These are phyloP conservation scores for Poecilus cupreus DNA, from an alignment of 2,888 invertebrate species.

Conservation along the genomic window DNA sequence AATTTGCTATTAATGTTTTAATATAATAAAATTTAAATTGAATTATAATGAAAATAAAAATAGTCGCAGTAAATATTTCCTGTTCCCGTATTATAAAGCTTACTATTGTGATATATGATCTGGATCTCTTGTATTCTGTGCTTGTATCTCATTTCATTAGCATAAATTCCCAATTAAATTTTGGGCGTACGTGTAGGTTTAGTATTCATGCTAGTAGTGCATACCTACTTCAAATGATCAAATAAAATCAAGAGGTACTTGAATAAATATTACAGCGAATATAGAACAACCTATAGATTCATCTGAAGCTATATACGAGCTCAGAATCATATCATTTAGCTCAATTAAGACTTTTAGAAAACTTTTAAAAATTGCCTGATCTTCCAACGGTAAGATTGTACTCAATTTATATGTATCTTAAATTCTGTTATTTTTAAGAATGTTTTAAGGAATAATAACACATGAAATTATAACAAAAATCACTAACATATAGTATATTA, in stretches of 20 bases:
- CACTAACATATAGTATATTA: too few relatives aligned
- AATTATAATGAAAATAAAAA: not conserved
- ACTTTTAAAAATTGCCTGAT: too few relatives aligned
- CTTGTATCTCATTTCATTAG: conserved; percentile 32
- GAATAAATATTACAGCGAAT: conserved; percentile 7
- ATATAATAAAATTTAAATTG: not conserved
- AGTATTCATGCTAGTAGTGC: conserved; percentile 34
- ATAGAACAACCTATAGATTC: not conserved
- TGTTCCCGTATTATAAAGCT: not conserved
- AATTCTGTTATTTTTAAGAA: too few relatives aligned
- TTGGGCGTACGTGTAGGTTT: conserved; percentile 17
- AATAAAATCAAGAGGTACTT: conserved; percentile 14
- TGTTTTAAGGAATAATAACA: too few relatives aligned
- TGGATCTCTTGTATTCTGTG: conserved; percentile 17
- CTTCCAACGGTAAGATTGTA: too few relatives aligned
- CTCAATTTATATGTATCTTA: too few relatives aligned
- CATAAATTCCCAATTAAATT: conserved; percentile 40
- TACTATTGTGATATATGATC: not conserved
- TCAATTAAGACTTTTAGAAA: too few relatives aligned
- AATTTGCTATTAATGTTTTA: not conserved
- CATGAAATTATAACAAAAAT: too few relatives aligned
- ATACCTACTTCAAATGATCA: conserved; percentile 12
- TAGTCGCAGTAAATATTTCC: not conserved
- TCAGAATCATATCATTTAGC: too few relatives aligned
- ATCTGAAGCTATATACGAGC: too few relatives aligned